phyloP scores from a whole-genome alignment of 2,888 invertebrate species.

The Catocala sponsa region DNA sequence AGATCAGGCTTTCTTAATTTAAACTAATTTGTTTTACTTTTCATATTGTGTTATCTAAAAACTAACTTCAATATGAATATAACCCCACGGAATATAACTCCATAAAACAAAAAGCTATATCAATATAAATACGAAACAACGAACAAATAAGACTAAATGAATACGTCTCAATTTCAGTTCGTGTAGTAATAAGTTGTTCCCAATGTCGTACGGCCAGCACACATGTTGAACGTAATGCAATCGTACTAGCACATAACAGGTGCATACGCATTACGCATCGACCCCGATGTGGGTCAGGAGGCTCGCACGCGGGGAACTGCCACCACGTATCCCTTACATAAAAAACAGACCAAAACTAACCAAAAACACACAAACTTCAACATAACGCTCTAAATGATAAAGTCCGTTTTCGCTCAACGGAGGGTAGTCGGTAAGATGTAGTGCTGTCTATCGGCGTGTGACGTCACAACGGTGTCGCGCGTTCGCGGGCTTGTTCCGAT shows the following conservation, averaged over 20 bases:
- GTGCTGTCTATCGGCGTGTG: slow-evolving; percentile 53
- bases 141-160: neutral
- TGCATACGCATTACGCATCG: slow-evolving; percentile 82
- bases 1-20: too few relatives aligned
- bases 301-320: slow-evolving; percentile 57
- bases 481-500: slow-evolving; percentile 72
- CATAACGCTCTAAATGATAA: slow-evolving; percentile 2
- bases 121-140: neutral
- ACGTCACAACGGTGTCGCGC: slow-evolving; percentile 81
- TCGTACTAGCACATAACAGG: slow-evolving; percentile 57
- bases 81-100: too few relatives aligned
- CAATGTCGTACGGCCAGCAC: slow-evolving; percentile 5
- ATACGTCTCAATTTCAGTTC: neutral
- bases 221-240: slow-evolving; percentile 51
- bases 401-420: slow-evolving; percentile 28
- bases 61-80: too few relatives aligned
- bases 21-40: too few relatives aligned
- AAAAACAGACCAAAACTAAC: slow-evolving; percentile 17
- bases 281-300: slow-evolving; percentile 81
- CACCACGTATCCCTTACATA: slow-evolving; percentile 47
- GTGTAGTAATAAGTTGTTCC: slow-evolving; percentile 12
- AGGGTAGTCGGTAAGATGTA: slow-evolving; percentile 25
- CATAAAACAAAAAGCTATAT: neutral
- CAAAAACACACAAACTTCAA: slow-evolving; percentile 24
- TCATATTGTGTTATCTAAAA: too few relatives aligned